These are phyloP conservation scores for Takifugu bimaculatus DNA, from an alignment of 2,113 vertebrate species.

Conservation along the genomic window DNA sequence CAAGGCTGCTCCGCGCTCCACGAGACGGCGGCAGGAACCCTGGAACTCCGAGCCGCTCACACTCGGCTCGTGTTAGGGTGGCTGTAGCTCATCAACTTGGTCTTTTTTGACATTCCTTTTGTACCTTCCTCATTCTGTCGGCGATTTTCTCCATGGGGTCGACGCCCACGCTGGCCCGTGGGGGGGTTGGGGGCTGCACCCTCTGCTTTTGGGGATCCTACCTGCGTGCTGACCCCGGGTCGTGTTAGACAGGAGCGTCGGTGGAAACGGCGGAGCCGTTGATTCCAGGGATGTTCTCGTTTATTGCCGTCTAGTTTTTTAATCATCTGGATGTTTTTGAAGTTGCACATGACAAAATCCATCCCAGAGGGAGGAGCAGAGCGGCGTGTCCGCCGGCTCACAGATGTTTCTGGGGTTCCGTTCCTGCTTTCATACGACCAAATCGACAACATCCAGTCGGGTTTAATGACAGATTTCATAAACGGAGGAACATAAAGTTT, in stretches of 20 bases:
- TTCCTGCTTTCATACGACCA: no score
- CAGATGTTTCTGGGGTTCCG: no score
- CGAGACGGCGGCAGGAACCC: no score
- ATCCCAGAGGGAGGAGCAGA: no score
- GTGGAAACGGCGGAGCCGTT: conserved; percentile 32
- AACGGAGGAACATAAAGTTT: no score
- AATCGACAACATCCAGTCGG: background rate
- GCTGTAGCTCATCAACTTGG: conserved; percentile 12
- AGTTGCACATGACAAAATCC: no score
- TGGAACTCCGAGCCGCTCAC: no score
- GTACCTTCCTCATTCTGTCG: conserved; percentile 3
- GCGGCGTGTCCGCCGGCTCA: no score
- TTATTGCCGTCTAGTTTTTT: background rate
- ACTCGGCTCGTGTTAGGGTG: no score
- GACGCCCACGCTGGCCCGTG: conserved; percentile 4
- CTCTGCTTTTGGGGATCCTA: conserved; percentile 42
- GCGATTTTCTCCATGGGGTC: conserved; percentile 25
- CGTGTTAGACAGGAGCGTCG: conserved; percentile 11
- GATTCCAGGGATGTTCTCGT: conserved; percentile 23
- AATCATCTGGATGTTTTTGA: no score
- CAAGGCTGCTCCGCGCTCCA: no score
- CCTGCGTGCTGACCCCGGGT: conserved; percentile 46
- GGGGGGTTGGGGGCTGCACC: conserved; percentile 13
- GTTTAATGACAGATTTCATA: no score
- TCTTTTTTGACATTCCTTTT: conserved; percentile 9